Percentiles rank a stretch among this genome's conserved stretches.
Conservation (phyloP, 2,888 invertebrate genomes). For the Desoria tigrina region DNA sequence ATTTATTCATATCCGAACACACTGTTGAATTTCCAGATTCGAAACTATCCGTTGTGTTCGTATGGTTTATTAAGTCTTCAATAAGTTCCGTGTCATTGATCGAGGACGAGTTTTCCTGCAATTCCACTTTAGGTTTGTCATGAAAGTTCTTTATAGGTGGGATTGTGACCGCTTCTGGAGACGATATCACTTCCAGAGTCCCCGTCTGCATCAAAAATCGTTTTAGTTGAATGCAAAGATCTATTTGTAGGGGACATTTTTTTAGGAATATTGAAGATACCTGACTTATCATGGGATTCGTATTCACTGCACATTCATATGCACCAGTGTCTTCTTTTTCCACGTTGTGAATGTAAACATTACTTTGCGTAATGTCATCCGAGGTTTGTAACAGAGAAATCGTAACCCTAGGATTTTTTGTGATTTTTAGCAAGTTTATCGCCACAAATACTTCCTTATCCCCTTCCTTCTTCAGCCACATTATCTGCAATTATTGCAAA, state of each 20-base stretch:
- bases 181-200: conserved; percentile 29
- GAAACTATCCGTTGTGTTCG: conserved; percentile 1
- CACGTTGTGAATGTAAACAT: conserved; percentile 46
- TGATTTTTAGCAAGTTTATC: conserved; percentile 45
- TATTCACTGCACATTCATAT: conserved; percentile 45
- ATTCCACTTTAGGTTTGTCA: no score
- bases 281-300: conserved; percentile 44
- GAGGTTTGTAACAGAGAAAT: conserved; percentile 44
- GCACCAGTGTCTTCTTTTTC: conserved; percentile 37
- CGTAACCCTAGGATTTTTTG: conserved; percentile 40
- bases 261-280: no score
- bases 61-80: no score
- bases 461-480: conserved; percentile 44
- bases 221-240: neutral
- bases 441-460: conserved; percentile 37
- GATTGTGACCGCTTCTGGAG: neutral
- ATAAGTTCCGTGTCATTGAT: no score
- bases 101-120: neutral
- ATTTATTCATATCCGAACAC: neutral
- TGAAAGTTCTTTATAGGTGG: no score
- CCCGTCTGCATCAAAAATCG: no score
- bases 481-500: conserved; percentile 33
- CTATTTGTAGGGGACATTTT: no score
- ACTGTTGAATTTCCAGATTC: neutral
- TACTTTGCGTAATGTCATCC: conserved; percentile 46